Base-by-base conservation (phyloP, 2,797 vertebrate species). In the Sorex maritimensis region DNA sequence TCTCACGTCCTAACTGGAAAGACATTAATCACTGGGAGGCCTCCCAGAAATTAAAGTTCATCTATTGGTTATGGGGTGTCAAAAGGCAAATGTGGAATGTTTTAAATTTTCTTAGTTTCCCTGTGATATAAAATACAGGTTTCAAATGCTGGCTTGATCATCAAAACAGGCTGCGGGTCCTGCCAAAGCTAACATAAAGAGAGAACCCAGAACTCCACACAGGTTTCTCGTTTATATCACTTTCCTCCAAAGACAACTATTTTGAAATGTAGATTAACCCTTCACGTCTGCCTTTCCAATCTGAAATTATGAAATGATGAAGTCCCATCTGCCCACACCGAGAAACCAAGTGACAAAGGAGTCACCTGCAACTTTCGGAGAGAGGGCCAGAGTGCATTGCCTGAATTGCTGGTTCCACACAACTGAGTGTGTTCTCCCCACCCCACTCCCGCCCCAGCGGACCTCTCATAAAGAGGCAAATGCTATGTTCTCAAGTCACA, bases 261-360 rank as follows among this genome's bases (percentile, higher is more conserved):
- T 97, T 97, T 96, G 93, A 96, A 97, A 73, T 17, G 41, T 91
- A 97, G 30, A 81, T 97, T 97, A 95, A 97, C 74, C 93, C 90
- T 93, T 96, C 28, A 68, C 77, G 88, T 74, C 83, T 78, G 52
- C 96, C 81, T 89, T 96, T 95, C 95, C 71, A 72, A 97, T 86
- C 58, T 72, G 71, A 71, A 94, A 95, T 81, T 96, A 68, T 86
- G 74, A 94, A 95, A 97, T 93, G 95, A 94, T 96, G 85, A 63
- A 19, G 65, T 68, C 79, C 87, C 93, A 91, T 95, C 86, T 96
- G 93, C 86, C 92, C 68, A 63, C n/a, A 21, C 30, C 24, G 34
- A 81, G 77, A 95, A 78, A 17, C 19, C 88, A 85, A 23, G 74
- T 55, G 63, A 34, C 49, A 15, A 69, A 49, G 26, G 41, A 92